Conservation (phyloP, 2,797 vertebrate genomes). For the Hypotaenidia okinawae region DNA sequence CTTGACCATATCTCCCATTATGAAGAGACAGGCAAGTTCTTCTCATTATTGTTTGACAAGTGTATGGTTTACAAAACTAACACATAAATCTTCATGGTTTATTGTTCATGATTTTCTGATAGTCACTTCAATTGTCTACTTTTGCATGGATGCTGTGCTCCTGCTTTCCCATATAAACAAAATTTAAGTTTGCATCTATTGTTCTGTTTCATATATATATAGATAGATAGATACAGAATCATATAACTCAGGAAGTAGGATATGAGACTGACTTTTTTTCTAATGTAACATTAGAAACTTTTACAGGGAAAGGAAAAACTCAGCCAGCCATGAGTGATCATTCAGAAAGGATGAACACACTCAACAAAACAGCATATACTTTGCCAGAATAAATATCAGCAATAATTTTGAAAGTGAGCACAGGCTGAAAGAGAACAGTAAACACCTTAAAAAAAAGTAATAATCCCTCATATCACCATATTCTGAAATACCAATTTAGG, state of each 20-base stretch:
- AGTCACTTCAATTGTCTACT: neutral
- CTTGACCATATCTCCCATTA: neutral
- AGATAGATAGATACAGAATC: neutral
- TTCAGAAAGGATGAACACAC: neutral
- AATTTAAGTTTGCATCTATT: neutral
- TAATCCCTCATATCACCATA: fast-evolving
- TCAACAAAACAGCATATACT: neutral
- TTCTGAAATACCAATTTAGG: neutral
- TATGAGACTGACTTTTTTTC: neutral
- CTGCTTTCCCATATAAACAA: neutral
- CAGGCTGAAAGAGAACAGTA: neutral
- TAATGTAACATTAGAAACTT: neutral
- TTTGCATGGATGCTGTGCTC: neutral
- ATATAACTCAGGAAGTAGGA: neutral
- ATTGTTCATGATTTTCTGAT: neutral
- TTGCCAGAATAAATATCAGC: neutral
- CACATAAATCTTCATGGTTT: neutral
- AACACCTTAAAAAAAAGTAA: neutral
- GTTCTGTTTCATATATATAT: neutral
- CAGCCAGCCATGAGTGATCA: neutral
- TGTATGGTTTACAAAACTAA: neutral
- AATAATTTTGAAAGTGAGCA: neutral
- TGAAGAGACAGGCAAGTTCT: neutral
- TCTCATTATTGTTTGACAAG: neutral
- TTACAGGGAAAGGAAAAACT: neutral